Conservation (phyloP, 2,113 vertebrate genomes). For the Merops nubicus region DNA sequence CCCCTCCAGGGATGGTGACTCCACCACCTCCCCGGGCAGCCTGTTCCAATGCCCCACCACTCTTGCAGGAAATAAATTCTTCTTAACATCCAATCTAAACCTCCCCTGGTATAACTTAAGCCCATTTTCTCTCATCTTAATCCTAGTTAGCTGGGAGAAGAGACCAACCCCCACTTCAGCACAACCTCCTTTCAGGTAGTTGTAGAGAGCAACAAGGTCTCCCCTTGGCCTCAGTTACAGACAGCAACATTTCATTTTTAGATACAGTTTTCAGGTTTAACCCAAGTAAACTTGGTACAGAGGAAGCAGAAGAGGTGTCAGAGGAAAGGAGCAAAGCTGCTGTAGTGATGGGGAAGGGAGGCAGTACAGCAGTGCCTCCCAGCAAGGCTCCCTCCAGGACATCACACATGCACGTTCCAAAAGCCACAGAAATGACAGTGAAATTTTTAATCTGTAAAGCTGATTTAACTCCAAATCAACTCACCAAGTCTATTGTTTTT, state of each 20-base stretch:
- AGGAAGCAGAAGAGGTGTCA: background rate
- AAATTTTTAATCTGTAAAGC: background rate
- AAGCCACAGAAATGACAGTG: background rate
- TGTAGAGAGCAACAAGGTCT: no score
- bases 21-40: no score
- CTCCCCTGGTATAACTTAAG: no score
- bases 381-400: background rate
- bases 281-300: background rate
- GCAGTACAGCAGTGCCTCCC: background rate
- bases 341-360: background rate
- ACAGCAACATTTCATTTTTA: background rate
- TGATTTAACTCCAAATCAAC: background rate
- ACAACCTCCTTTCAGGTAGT: no score
- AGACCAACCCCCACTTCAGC: no score
- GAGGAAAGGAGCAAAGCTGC: background rate
- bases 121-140: no score
- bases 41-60: no score
- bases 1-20: no score
- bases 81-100: no score
- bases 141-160: no score
- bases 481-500: conserved; percentile 96
- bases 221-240: no score
- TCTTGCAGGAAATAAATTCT: no score
- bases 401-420: fast-evolving
- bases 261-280: background rate